Base-by-base conservation (phyloP, 2,113 vertebrate genomes). In the human (Homo sapiens) region DNA sequence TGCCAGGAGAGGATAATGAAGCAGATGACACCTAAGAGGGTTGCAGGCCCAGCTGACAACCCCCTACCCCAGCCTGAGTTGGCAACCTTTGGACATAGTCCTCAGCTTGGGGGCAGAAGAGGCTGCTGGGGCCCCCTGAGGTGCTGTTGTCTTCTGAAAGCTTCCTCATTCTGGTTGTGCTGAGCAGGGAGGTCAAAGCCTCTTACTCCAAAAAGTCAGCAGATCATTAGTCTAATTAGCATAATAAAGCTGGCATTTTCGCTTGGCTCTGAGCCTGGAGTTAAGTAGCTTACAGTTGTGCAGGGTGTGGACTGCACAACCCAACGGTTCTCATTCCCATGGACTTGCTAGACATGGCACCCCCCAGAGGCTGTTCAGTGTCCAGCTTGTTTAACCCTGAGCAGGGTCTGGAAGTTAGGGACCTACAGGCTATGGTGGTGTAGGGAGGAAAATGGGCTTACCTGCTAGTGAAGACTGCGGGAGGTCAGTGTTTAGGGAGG, bases 381-480 rank as follows among this genome's bases (percentile, higher is more conserved):
- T 32, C 78, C 48, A 27, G 3, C 2, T 2, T 48, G 27, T 40
- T 72, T 81, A 10, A 12, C 12, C 35, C 27, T 3, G 32, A 43
- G 38, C 35, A 4, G 22, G n/a, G 1, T 52, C 43, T 6, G 30
- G 16, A 43, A 52, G 16, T 17, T 4, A 8, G 30, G 43, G 59
- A 59, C 59, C 55, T 45, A 22, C 1, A 6, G 12, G 43, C 48
- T 59, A 48, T 6, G 38, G 57, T 8, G 1, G 1, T 5, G 2
- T 8, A 9, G 45, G 52, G 0, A 4, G 3, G 35, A 23, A 27
- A 17, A n/a, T 5, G n/a, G 8, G 14, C 22, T 4, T 2, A 14
- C 43, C 6, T 3, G 18, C 14, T 2, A 2, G 27, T 3, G 43
- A 3, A 22, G 35, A 70, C 32, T 0, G 1, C 2, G 0, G 45